Conservation (phyloP, 2,113 vertebrate genomes). For the Podarcis raffonei region DNA sequence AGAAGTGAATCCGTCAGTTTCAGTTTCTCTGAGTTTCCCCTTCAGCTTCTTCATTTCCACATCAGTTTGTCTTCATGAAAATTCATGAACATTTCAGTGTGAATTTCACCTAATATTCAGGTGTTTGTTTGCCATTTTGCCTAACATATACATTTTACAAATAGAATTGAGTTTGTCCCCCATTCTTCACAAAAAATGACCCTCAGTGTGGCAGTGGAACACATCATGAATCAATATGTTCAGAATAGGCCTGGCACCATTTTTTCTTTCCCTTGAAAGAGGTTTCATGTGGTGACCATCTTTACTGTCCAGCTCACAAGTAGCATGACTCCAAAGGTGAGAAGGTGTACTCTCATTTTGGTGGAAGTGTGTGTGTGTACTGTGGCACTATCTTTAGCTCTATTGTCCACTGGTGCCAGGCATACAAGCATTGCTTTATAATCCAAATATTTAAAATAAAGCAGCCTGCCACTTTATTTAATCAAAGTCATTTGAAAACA, state of each 20-base stretch:
- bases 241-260: background rate
- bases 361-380: background rate
- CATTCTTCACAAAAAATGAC: too few relatives aligned
- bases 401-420: background rate
- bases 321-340: background rate
- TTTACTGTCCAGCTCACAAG: background rate
- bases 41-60: background rate
- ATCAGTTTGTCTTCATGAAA: too few relatives aligned
- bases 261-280: too few relatives aligned
- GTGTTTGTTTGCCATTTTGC: too few relatives aligned
- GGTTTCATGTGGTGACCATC: background rate
- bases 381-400: background rate
- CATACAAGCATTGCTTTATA: slow-evolving; percentile 33
- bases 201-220: background rate
- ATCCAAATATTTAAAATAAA: slow-evolving; percentile 49
- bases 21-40: too few relatives aligned
- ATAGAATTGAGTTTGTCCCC: too few relatives aligned
- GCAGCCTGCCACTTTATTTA: slow-evolving; percentile 13
- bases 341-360: background rate
- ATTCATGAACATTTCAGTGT: too few relatives aligned
- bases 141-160: too few relatives aligned
- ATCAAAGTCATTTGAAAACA: slow-evolving; percentile 32
- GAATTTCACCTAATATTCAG: too few relatives aligned
- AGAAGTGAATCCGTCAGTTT: too few relatives aligned
- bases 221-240: background rate